phyloP scores from a whole-genome alignment of 2,113 vertebrate species.

The Aptenodytes forsteri region DNA sequence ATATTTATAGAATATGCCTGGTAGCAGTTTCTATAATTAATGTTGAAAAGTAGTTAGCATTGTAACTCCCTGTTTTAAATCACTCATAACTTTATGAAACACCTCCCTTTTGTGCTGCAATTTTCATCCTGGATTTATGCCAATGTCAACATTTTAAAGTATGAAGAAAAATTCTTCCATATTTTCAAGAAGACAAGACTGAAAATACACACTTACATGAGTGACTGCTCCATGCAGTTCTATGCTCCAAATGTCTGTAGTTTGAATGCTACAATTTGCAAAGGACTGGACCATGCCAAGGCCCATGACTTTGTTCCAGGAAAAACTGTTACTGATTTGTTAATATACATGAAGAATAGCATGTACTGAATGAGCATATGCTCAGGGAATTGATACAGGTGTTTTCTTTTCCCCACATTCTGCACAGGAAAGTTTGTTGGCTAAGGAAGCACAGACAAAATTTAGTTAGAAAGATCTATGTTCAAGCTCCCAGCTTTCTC shows the following conservation, averaged over 20 bases:
- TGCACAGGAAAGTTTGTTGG: background rate
- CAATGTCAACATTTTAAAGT: background rate
- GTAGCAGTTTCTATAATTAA: slow-evolving; percentile 38
- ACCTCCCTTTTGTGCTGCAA: background rate
- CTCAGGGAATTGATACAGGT: background rate
- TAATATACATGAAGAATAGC: background rate
- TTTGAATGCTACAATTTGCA: background rate
- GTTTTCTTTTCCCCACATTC: background rate
- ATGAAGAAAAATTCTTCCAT: background rate
- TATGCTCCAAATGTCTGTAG: background rate
- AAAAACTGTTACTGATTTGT: background rate
- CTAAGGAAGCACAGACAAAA: background rate
- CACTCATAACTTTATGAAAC: background rate
- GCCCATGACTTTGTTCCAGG: background rate
- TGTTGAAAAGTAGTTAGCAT: background rate
- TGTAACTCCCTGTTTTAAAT: slow-evolving; percentile 27
- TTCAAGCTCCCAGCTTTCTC: background rate
- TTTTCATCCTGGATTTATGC: background rate
- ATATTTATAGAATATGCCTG: slow-evolving; percentile 31
- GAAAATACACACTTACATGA: background rate
- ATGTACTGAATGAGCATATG: background rate
- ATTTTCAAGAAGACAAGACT: background rate
- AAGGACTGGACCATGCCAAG: background rate
- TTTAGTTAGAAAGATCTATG: background rate
- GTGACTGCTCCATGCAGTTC: background rate